Evolutionary conservation across 1,140 invertebrate species (phyloP).

Genomic region (Limonius californicus): DNA sequence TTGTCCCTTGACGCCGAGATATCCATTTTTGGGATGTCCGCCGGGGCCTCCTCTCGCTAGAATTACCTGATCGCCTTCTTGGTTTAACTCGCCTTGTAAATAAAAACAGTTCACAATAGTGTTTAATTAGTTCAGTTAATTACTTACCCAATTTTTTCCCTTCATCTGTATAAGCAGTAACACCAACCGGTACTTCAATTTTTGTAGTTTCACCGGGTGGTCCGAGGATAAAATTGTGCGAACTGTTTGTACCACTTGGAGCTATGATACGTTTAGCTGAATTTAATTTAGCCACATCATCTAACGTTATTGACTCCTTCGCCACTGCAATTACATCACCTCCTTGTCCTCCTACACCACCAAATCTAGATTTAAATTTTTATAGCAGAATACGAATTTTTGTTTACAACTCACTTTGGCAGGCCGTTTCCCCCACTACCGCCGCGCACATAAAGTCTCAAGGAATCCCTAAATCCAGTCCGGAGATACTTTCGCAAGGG

Average conservation of each 20-base stretch:
- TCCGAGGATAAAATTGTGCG: conserved; percentile 70
- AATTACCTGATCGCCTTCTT: conserved; percentile 60
- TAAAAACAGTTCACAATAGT: too few relatives aligned
- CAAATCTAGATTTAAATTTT: conserved; percentile 59
- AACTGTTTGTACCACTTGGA: conserved; percentile 65
- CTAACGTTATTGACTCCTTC: conserved; percentile 59
- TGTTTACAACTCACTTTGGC: conserved; percentile 38
- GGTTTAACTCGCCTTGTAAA: conserved; percentile 70
- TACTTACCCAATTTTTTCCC: conserved; percentile 56
- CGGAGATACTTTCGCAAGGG: conserved; percentile 45
- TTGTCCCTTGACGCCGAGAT: conserved; percentile 69
- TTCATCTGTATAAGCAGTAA: conserved; percentile 65
- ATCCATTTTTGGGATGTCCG: conserved; percentile 66
- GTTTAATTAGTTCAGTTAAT: too few relatives aligned
- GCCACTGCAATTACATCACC: conserved; percentile 74
- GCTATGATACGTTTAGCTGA: conserved; percentile 60
- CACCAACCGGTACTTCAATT: conserved; percentile 75
- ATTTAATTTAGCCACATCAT: conserved; percentile 52
- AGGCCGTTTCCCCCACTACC: conserved; percentile 65
- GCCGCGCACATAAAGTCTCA: conserved; percentile 67
- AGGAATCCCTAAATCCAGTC: conserved; percentile 66
- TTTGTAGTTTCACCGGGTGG: conserved; percentile 62
- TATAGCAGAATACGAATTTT: not conserved
- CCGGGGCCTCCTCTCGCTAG: conserved; percentile 75
- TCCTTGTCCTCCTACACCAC: conserved; percentile 81